Evolutionary conservation across 2,113 vertebrate genomes (phyloP).

Genomic region (Pomatorhinus ruficollis): DNA sequence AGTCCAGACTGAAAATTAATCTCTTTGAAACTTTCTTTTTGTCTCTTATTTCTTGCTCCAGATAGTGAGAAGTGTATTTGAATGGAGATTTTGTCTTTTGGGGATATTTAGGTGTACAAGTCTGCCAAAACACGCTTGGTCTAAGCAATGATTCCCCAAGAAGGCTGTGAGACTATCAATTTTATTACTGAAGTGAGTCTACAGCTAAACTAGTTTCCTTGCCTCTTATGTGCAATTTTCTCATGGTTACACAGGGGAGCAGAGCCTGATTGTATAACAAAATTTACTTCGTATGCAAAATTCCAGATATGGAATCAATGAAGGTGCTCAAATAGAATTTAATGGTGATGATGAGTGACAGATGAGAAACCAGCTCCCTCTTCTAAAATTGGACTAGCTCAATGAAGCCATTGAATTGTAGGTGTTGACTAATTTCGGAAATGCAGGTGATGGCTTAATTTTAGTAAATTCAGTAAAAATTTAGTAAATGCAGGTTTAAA

Average conservation of each 20-base stretch:
- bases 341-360: not conserved
- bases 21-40: not conserved
- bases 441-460: not conserved
- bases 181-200: not conserved
- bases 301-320: not conserved
- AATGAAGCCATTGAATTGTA: not conserved
- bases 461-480: not conserved
- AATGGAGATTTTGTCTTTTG: not conserved
- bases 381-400: not conserved
- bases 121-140: not conserved
- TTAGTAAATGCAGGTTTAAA: not conserved
- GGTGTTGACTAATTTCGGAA: constrained; percentile 1
- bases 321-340: not conserved
- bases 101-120: not conserved
- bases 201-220: not conserved
- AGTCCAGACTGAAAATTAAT: not conserved
- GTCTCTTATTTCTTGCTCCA: not conserved
- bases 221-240: not conserved
- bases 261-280: constrained; percentile 4
- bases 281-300: not conserved
- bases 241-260: not conserved
- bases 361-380: not conserved
- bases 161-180: not conserved
- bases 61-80: not conserved
- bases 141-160: not conserved